phyloP scores from a whole-genome alignment of 1,140 invertebrate genomes.

The Drosophila melanogaster region DNA sequence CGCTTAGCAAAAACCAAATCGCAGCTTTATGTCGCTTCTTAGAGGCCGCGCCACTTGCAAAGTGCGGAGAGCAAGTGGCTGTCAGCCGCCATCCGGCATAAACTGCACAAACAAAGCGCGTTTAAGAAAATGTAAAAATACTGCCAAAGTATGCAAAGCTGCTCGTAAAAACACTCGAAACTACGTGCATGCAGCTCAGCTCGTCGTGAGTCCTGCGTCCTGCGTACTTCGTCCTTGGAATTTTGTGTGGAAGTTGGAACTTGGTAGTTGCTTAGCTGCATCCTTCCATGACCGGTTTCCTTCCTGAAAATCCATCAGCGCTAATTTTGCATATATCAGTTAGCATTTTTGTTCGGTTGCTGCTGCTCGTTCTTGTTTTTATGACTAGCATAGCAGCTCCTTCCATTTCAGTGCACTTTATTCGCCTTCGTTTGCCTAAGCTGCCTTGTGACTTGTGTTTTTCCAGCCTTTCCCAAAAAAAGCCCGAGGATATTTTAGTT shows the following conservation, averaged over 20 bases:
- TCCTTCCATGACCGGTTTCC: slow-evolving; percentile 70
- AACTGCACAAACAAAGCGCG: slow-evolving; percentile 78
- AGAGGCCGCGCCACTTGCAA: slow-evolving; percentile 50
- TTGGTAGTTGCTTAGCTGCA: slow-evolving; percentile 76
- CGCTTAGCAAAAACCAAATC: slow-evolving; percentile 62
- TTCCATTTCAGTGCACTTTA: slow-evolving; percentile 42
- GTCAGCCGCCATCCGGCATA: slow-evolving; percentile 58
- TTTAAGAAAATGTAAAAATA: slow-evolving; percentile 75
- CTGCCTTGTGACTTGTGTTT: slow-evolving; percentile 74
- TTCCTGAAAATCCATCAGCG: slow-evolving; percentile 81
- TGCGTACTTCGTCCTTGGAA: slow-evolving; percentile 29
- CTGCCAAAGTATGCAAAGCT: slow-evolving; percentile 80
- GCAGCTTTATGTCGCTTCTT: slow-evolving; percentile 55
- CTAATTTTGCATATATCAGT: slow-evolving; percentile 83
- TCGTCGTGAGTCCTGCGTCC: not conserved
- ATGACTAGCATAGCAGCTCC: not conserved
- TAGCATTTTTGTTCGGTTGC: slow-evolving; percentile 32
- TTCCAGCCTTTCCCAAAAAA: slow-evolving; percentile 33
- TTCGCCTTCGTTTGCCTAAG: slow-evolving; percentile 67
- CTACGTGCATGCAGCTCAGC: slow-evolving; percentile 68
- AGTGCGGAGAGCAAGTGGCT: slow-evolving; percentile 35
- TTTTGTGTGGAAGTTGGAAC: slow-evolving; percentile 54
- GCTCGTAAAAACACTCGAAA: slow-evolving; percentile 80
- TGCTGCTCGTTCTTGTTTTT: slow-evolving; percentile 8
- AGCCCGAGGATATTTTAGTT: slow-evolving; percentile 59